Base-by-base conservation (phyloP, 1,140 invertebrate genomes). In the Drosophila funebris region DNA sequence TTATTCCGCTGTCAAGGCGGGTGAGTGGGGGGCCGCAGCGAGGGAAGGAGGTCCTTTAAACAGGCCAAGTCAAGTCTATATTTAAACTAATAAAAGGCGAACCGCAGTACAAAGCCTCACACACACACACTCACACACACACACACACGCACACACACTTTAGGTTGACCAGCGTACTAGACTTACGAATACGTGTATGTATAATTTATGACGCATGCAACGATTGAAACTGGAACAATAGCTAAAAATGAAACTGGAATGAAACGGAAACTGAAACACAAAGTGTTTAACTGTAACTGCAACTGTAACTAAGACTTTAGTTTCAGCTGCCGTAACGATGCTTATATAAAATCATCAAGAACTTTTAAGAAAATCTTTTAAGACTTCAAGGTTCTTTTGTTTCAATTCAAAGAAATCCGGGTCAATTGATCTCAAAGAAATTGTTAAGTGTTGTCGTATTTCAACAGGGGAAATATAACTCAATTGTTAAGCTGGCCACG, bases 61-160 rank as follows among this genome's bases (percentile, higher is more conserved):
- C 71, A 76, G 39, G 48, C 69, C 78, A 71, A 84, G 72, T 76
- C 63, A 68, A 72, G 82, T 85, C 82, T 85, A 87, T 85, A 85
- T 85, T 85, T 85, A 85, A 82, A 88, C 83, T 85, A 88, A 85
- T 85, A 78, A 82, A 87, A 82, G 78, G 83, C 73, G 57, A 74
- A 60, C 67, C 71, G 57, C 79, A 83, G 13, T 3, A 36, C 41
- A 39, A 37, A 29, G 36, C 9, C 31, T 22, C 53, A 43, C 29
- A 52, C 36, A 53, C 50, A 52, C 36, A 56, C 14, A 31, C 46
- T 48, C 16, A 50, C 60, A 61, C 62, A 52, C 56, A 48, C 11
- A 50, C 29, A 39, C 22, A 62, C 41, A 62, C 24, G 37, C 64
- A 64, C 37, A 16, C 43, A 33, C 43, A 52, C 73, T 9, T 36